Percentiles rank a stretch among this genome's conserved stretches.
Conservation (phyloP, 1,140 invertebrate genomes). For the Sipha flava region DNA sequence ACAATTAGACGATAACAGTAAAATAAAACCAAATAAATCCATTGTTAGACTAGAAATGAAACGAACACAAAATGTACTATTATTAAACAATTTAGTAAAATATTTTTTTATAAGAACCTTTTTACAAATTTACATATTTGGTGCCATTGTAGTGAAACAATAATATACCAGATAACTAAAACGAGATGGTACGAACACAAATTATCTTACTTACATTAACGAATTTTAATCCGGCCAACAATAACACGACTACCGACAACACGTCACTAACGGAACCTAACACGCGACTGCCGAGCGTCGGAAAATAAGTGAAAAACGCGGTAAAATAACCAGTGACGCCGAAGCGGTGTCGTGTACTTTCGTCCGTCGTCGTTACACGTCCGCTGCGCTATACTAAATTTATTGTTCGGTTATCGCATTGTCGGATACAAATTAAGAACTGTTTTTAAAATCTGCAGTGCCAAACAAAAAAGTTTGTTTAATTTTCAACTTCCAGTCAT, state of each 20-base stretch:
- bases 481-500: too few relatives aligned
- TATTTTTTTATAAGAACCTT: too few relatives aligned
- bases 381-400: too few relatives aligned
- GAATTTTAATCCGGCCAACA: background rate
- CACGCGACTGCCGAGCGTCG: background rate
- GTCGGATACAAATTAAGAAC: background rate
- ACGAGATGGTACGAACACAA: background rate
- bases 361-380: background rate
- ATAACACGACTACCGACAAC: background rate
- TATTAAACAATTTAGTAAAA: too few relatives aligned
- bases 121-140: too few relatives aligned
- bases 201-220: background rate
- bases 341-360: background rate
- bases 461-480: too few relatives aligned
- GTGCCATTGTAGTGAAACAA: background rate
- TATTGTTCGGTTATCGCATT: background rate
- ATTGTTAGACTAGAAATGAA: too few relatives aligned
- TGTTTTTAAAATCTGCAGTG: too few relatives aligned
- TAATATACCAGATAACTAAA: background rate
- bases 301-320: background rate
- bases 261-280: background rate
- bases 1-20: too few relatives aligned
- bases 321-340: background rate
- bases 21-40: too few relatives aligned
- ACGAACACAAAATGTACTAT: too few relatives aligned